phyloP scores from a whole-genome alignment of 2,797 vertebrate species.

The Esox lucius region DNA sequence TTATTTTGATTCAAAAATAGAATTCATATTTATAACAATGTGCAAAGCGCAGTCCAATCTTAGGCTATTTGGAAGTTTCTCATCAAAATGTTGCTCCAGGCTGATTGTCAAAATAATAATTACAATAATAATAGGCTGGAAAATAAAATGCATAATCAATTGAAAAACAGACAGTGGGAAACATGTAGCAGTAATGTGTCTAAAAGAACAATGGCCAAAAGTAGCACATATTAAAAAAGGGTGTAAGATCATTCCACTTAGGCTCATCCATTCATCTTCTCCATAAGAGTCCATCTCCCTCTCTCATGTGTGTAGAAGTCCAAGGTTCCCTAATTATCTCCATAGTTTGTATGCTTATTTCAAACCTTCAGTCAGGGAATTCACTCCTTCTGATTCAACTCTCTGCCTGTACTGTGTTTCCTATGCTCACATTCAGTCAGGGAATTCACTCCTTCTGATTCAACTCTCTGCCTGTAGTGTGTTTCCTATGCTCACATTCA shows the following conservation, averaged over 20 bases:
- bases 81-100: conserved; percentile 39
- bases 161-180: conserved; percentile 39
- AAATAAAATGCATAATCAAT: conserved; percentile 38
- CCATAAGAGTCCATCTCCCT: conserved; percentile 13
- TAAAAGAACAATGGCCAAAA: conserved; percentile 40
- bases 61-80: conserved; percentile 52
- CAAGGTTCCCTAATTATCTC: conserved; percentile 3
- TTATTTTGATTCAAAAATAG: conserved; percentile 46
- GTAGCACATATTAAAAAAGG: not conserved
- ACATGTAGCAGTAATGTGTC: conserved; percentile 46
- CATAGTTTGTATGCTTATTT: not conserved
- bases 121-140: conserved; percentile 38
- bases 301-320: conserved; percentile 23
- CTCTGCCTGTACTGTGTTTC: too few species aligned
- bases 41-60: conserved; percentile 58
- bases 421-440: too few species aligned
- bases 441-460: too few species aligned
- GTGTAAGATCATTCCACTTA: not conserved
- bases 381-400: too few species aligned
- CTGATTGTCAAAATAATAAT: conserved; percentile 78
- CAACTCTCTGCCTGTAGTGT: too few species aligned
- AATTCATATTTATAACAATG: conserved; percentile 57
- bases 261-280: not conserved
- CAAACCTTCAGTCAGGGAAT: too few species aligned
- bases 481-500: too few species aligned